Conservation (phyloP, 2,797 vertebrate species). For the Tenualosa ilisha region DNA sequence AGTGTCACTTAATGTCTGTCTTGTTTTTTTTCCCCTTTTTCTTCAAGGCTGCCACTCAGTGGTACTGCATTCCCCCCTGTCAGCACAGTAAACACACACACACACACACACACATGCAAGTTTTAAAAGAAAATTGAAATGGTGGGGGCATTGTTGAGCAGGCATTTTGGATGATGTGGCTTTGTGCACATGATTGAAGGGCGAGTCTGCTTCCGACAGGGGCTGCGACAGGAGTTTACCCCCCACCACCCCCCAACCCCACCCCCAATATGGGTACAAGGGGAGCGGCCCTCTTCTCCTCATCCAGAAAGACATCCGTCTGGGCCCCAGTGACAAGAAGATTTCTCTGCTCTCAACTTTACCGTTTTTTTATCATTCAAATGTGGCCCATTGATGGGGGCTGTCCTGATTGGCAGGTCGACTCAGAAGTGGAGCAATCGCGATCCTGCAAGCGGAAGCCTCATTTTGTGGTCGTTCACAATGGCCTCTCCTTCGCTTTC, state of each 20-base stretch:
- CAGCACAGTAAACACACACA: not conserved
- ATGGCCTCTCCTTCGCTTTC: slow-evolving; percentile 64
- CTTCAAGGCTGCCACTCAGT: not conserved
- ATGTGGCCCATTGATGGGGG: slow-evolving; percentile 67
- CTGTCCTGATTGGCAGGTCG: slow-evolving; percentile 70
- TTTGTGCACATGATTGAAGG: slow-evolving; percentile 71
- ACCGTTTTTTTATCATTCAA: slow-evolving; percentile 73
- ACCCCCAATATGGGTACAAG: slow-evolving; percentile 64
- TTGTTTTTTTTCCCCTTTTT: not conserved
- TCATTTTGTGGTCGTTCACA: slow-evolving; percentile 70
- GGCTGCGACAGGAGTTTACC: not conserved
- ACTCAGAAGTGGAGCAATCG: slow-evolving; percentile 67
- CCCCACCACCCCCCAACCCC: not conserved
- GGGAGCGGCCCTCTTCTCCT: slow-evolving; percentile 38
- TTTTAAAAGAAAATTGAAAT: slow-evolving; percentile 62
- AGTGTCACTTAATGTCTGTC: slow-evolving; percentile 72
- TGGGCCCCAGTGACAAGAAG: slow-evolving; percentile 65
- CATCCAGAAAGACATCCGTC: slow-evolving; percentile 49
- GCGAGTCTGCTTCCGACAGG: slow-evolving; percentile 41
- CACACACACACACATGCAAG: not conserved
- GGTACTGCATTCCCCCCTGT: not conserved
- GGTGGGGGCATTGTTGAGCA: slow-evolving; percentile 64
- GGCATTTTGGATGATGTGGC: slow-evolving; percentile 70
- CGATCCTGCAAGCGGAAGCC: slow-evolving; percentile 68
- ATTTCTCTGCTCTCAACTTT: slow-evolving; percentile 68